phyloP scores from a whole-genome alignment of 1,140 invertebrate genomes.

The Lysiphlebus fabarum region DNA sequence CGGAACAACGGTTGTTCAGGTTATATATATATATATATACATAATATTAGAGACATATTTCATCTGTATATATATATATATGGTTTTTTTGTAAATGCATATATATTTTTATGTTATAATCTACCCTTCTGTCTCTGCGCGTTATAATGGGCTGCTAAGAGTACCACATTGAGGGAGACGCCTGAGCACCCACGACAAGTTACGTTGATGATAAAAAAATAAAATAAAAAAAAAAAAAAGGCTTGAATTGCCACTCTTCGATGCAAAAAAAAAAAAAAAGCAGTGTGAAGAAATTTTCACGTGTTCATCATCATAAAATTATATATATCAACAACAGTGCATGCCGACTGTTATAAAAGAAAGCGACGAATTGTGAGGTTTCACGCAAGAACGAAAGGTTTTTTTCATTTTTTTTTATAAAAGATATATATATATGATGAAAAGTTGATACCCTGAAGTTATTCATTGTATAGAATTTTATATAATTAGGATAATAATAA shows the following conservation, averaged over 20 bases:
- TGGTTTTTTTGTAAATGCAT: not conserved
- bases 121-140: not conserved
- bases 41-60: not conserved
- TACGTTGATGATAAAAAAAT: constrained; percentile 40
- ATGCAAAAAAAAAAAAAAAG: constrained; percentile 44
- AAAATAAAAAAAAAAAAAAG: constrained; percentile 29
- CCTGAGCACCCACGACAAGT: constrained; percentile 21
- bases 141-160: constrained; percentile 41
- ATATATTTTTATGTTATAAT: no score
- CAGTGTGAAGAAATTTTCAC: no score
- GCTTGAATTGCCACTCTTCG: constrained; percentile 55
- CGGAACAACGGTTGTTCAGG: not conserved
- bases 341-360: constrained; percentile 22
- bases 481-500: constrained; percentile 58
- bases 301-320: not conserved
- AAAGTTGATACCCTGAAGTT: constrained; percentile 35
- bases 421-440: constrained; percentile 12
- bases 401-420: constrained; percentile 3
- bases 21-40: no score
- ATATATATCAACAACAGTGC: no score
- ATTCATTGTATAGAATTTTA: constrained; percentile 46
- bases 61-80: not conserved
- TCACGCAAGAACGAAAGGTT: constrained; percentile 23
- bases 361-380: constrained; percentile 22
- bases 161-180: constrained; percentile 32